Evolutionary conservation across 2,113 vertebrate genomes (phyloP).

Genomic region (Arenaria interpres): DNA sequence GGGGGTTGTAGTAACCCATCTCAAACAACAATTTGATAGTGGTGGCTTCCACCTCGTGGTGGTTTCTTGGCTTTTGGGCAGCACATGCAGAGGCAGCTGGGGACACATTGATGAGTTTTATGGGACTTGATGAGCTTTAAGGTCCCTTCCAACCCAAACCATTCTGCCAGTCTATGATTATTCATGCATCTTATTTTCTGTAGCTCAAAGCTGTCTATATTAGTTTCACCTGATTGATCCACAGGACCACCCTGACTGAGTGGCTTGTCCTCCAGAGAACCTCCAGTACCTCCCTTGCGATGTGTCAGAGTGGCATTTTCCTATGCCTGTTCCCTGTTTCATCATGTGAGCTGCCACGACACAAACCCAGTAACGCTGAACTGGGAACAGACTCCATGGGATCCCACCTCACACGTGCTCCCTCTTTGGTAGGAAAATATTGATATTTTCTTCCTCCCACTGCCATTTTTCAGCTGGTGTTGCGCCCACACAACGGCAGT

Average conservation of each 20-base stretch:
- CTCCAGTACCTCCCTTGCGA: neutral
- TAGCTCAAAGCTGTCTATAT: neutral
- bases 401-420: neutral
- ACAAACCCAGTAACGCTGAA: fast-evolving
- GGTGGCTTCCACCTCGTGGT: too few relatives aligned
- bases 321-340: neutral
- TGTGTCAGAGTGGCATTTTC: fast-evolving
- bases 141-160: neutral
- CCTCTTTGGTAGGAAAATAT: neutral
- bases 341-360: neutral
- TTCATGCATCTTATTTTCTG: neutral
- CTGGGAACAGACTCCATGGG: neutral
- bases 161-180: neutral
- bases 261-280: neutral
- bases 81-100: too few relatives aligned
- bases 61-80: too few relatives aligned
- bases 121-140: neutral
- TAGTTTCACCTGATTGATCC: neutral
- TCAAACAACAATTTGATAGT: too few relatives aligned
- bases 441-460: neutral
- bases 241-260: neutral
- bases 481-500: neutral
- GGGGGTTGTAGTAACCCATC: too few relatives aligned
- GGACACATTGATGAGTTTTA: too few relatives aligned
- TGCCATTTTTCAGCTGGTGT: neutral